A percentile compares a stretch with the other conserved stretches of the same genome.
phyloP scores from a whole-genome alignment of 2,888 invertebrate species.

The Amphipyra tragopoginis region DNA sequence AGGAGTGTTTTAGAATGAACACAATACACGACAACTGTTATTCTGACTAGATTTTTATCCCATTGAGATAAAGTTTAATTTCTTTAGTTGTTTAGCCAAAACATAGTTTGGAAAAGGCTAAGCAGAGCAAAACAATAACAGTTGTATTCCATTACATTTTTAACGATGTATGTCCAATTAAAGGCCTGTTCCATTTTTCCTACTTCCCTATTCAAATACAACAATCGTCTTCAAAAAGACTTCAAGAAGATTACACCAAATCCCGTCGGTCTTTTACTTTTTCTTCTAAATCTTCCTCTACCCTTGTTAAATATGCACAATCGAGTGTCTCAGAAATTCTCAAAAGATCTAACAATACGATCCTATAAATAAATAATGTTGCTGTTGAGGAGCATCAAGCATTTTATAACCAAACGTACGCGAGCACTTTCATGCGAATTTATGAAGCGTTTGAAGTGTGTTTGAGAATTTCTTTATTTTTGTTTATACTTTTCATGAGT shows the following conservation, averaged over 20 bases:
- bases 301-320: conserved; percentile 40
- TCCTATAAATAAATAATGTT: conserved; percentile 49
- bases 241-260: conserved; percentile 22
- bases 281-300: conserved; percentile 1
- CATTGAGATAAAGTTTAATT: too few species aligned
- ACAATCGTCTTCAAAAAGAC: conserved; percentile 10
- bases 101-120: too few species aligned
- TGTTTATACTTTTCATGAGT: conserved; percentile 9
- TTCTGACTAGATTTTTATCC: too few species aligned
- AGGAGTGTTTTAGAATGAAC: too few species aligned
- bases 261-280: background rate
- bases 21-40: too few species aligned
- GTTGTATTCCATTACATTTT: conserved; percentile 7
- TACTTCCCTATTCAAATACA: conserved; percentile 9
- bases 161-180: conserved; percentile 34
- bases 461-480: conserved; percentile 22
- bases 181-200: conserved; percentile 2
- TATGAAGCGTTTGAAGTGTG: conserved; percentile 32
- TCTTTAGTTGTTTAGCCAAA: too few species aligned
- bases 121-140: too few species aligned
- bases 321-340: conserved; percentile 19
- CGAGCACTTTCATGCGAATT: conserved; percentile 39
- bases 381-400: conserved; percentile 28
- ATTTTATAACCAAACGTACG: conserved; percentile 37
- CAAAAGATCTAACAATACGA: conserved; percentile 32